Conservation (phyloP, 2,797 vertebrate genomes). For the Pangasius krempfi region DNA sequence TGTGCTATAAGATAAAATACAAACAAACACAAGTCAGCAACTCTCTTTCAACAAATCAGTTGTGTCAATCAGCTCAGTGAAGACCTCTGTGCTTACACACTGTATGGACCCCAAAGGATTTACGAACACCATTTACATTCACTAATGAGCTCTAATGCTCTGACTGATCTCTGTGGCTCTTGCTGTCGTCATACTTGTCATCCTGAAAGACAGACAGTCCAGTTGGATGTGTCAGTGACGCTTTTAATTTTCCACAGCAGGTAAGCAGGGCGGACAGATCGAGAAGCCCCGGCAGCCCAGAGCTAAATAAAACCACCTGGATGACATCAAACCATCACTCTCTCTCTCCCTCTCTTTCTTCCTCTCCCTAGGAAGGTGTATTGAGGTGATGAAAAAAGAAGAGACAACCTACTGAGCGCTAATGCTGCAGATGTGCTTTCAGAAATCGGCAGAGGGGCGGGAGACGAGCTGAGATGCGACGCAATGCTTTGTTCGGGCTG, state of each 20-base stretch:
- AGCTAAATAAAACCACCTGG: conserved; percentile 46
- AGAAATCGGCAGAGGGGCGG: neutral
- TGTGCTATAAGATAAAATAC: neutral
- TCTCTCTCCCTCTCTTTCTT: neutral
- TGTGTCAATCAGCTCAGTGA: neutral
- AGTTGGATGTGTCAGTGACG: conserved; percentile 24
- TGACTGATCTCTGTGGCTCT: conserved; percentile 22
- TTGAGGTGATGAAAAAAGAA: conserved; percentile 29
- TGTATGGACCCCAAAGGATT: neutral
- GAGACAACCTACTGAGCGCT: conserved; percentile 8
- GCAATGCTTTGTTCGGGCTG: conserved; percentile 26
- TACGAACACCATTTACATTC: conserved; percentile 8
- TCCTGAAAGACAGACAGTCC: conserved; percentile 14
- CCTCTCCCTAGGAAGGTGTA: neutral
- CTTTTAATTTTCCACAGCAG: conserved; percentile 34
- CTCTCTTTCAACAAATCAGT: neutral
- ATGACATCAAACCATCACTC: conserved; percentile 13
- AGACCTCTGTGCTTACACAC: neutral
- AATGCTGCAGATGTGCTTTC: conserved; percentile 25
- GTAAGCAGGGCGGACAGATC: conserved; percentile 31
- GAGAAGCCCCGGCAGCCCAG: conserved; percentile 7
- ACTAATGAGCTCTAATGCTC: neutral
- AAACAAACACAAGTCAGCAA: neutral
- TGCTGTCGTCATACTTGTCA: conserved; percentile 26
- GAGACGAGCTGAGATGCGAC: neutral